These are phyloP conservation scores for Polyodon spathula DNA, from an alignment of 2,113 vertebrate genomes.

Conservation along the genomic window DNA sequence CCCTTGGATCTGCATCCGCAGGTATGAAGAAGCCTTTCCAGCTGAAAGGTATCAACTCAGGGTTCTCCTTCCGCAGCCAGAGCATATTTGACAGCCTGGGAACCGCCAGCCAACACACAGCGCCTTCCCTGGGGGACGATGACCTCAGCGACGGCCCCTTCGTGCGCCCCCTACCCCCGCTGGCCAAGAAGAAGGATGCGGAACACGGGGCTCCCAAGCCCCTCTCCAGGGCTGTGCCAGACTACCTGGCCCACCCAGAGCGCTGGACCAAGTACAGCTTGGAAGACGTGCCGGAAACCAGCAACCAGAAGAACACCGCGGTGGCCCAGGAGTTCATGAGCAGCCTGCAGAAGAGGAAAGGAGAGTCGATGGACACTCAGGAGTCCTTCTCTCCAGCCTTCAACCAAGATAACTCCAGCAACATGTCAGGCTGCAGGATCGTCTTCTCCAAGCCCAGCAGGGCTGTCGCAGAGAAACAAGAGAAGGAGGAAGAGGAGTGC, in stretches of 20 bases:
- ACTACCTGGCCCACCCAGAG: constrained; percentile 77
- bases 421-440: constrained; percentile 55
- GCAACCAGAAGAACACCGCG: constrained; percentile 57
- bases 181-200: constrained; percentile 5
- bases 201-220: not conserved
- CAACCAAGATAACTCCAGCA: constrained; percentile 65
- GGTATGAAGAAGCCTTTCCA: constrained; percentile 50
- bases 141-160: constrained; percentile 38
- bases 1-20: constrained; percentile 1
- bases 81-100: constrained; percentile 79
- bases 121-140: constrained; percentile 38
- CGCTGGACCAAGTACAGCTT: constrained; percentile 88
- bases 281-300: constrained; percentile 64
- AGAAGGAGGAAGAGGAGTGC: constrained; percentile 21
- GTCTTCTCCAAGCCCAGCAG: constrained; percentile 68
- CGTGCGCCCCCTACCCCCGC: constrained; percentile 42
- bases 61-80: constrained; percentile 71
- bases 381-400: constrained; percentile 41
- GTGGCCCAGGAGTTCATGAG: constrained; percentile 66
- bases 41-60: constrained; percentile 63
- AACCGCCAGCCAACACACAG: constrained; percentile 41
- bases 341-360: constrained; percentile 43
- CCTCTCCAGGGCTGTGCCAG: constrained; percentile 51
- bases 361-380: constrained; percentile 13
- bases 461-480: constrained; percentile 15